Base-by-base conservation (phyloP, 2,113 vertebrate genomes). In the Marcusenius ussheri region DNA sequence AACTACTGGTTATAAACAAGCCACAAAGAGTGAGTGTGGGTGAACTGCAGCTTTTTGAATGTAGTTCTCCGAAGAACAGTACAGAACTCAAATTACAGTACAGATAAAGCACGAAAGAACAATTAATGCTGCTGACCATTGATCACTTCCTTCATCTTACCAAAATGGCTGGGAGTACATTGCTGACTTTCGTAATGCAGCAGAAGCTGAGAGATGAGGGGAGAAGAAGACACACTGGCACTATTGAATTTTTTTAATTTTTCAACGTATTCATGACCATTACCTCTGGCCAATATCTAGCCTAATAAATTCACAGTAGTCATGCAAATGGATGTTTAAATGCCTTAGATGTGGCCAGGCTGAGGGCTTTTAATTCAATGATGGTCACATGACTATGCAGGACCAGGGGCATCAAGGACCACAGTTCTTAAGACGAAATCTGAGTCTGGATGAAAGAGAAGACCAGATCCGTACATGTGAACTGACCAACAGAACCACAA, bases 331-430 rank as follows among this genome's bases (percentile, higher is more conserved):
- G 62, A 47, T 47, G 2, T 92, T 91, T 70, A 88, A 92, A 94
- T 91, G 92, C 93, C 93, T 91, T 94, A 94, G 83, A 95, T 53
- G 85, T 4, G 50, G 50, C 94, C 94, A 94, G 95, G 95, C 92
- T 84, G 91, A 89, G 93, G 90, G 91, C 83, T 62, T 93, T 92
- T 94, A 93, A 94, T 95, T 95, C 93, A 94, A 91, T 92, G 90
- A 92, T 91, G 93, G 93, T 95, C 93, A 93, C 90, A 91, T 93
- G 94, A 95, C 93, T 93, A 74, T 89, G 88, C 87, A 92, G 94
- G 94, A 94, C 94, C 93, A 80, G 94, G 56, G 93, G 91, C 92
- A 93, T 93, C 74, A 17, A 24, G 87, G 90, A 91, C 90, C 93
- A 93, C 90, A 85, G 87, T 31, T 91, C 89, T 91, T 89, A 90